A percentile compares a stretch with the other conserved stretches of the same genome.
phyloP scores from a whole-genome alignment of 2,797 vertebrate genomes.

The Argentina silus region DNA sequence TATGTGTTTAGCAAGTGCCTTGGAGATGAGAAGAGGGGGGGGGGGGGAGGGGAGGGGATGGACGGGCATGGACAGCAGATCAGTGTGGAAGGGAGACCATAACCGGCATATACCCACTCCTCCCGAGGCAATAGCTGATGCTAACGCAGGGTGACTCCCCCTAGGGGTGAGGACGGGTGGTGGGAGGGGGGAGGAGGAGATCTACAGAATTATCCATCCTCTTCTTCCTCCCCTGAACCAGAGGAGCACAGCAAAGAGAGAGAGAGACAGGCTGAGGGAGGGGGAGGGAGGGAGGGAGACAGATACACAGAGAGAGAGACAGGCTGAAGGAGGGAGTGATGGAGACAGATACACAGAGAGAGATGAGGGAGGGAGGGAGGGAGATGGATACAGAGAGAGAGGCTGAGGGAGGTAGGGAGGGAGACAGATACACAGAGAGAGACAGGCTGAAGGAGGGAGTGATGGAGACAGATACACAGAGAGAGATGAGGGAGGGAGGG shows the following conservation, averaged over 20 bases:
- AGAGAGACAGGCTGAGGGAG: neutral
- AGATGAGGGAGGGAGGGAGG: neutral
- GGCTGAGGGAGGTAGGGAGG: too few relatives aligned
- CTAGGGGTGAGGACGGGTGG: slow-evolving; percentile 48
- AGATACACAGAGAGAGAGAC: too few relatives aligned
- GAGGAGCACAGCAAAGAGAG: slow-evolving; percentile 30
- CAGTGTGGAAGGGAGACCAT: slow-evolving; percentile 31
- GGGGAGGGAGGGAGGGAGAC: neutral
- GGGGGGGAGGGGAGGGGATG: slow-evolving; percentile 9
- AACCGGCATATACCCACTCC: slow-evolving; percentile 10
- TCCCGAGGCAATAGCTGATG: slow-evolving; percentile 45
- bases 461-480: too few relatives aligned
- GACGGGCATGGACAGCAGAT: slow-evolving; percentile 28
- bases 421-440: neutral
- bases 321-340: too few relatives aligned
- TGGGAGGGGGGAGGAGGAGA: slow-evolving; percentile 43
- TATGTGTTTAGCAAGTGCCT: neutral
- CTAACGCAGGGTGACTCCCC: slow-evolving; percentile 65
- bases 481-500: too few relatives aligned
- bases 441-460: neutral
- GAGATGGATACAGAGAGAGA: too few relatives aligned
- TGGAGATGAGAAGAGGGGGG: neutral
- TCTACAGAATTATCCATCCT: slow-evolving; percentile 49
- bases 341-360: neutral
- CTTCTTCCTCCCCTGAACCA: slow-evolving; percentile 24